These are phyloP conservation scores for Nettapus auritus DNA, from an alignment of 2,113 vertebrate species.

Conservation along the genomic window DNA sequence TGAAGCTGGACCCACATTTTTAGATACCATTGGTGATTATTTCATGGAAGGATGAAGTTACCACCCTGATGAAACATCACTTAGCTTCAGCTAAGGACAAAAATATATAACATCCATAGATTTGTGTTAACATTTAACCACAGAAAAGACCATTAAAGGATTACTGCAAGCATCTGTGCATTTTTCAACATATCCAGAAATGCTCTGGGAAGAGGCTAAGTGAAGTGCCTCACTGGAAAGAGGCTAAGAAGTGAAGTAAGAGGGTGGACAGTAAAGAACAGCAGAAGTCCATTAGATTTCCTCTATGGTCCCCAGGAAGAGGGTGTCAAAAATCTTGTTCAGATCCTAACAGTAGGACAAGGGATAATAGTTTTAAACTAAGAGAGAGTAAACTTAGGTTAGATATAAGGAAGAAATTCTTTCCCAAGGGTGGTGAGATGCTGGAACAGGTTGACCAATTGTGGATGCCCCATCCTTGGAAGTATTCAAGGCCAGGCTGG, in stretches of 20 bases:
- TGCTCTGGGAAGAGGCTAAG: not conserved
- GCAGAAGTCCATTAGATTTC: not conserved
- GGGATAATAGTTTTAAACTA: no score
- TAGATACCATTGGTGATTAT: not conserved
- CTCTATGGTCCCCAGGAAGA: not conserved
- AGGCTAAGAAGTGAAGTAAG: fast-evolving
- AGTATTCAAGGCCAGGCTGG: no score
- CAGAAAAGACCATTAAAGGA: not conserved
- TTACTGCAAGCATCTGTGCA: not conserved
- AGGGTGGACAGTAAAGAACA: not conserved
- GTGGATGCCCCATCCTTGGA: no score
- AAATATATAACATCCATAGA: not conserved
- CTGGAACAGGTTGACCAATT: no score
- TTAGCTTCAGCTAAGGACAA: not conserved
- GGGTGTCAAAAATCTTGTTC: not conserved
- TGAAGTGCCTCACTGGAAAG: not conserved
- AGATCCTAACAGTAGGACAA: not conserved
- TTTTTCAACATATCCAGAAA: not conserved
- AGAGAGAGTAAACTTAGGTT: no score
- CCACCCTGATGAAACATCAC: not conserved
- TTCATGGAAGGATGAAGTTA: not conserved
- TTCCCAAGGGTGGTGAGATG: no score
- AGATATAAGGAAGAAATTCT: no score
- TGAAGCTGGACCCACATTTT: not conserved
- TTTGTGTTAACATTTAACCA: not conserved